Conservation (phyloP, 2,888 invertebrate genomes). For the Acrocera orbiculus region DNA sequence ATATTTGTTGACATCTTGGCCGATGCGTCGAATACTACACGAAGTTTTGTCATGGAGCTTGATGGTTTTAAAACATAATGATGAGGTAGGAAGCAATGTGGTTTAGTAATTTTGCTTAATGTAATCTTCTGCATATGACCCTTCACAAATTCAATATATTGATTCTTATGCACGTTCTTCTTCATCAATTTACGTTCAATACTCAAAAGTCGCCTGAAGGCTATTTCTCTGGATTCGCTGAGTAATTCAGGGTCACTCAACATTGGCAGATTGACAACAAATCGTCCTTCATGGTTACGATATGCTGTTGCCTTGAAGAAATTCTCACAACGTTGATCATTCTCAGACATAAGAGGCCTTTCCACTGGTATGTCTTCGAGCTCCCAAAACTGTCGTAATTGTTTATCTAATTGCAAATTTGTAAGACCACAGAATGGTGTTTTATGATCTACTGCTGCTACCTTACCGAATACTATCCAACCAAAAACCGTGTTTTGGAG, state of each 20-base stretch:
- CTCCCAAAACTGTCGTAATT: neutral
- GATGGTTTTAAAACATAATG: neutral
- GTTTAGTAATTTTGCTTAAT: neutral
- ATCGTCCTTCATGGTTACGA: slow-evolving; percentile 9
- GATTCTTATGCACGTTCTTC: slow-evolving; percentile 2
- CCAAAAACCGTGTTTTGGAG: no score
- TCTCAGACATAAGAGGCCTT: slow-evolving; percentile 2
- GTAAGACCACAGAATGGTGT: neutral
- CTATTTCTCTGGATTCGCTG: slow-evolving; percentile 2
- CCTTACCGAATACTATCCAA: no score
- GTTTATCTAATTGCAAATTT: neutral
- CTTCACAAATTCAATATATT: neutral
- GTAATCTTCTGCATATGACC: neutral
- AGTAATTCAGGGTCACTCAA: slow-evolving; percentile 5
- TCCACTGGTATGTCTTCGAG: neutral
- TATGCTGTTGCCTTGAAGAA: slow-evolving; percentile 11
- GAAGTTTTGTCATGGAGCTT: neutral
- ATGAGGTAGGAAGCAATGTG: neutral
- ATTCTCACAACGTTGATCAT: slow-evolving; percentile 12
- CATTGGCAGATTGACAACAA: slow-evolving; percentile 12
- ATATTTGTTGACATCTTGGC: no score
- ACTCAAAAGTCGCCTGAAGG: slow-evolving; percentile 10
- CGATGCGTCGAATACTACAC: neutral
- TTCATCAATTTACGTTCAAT: slow-evolving; percentile 12
- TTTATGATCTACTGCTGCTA: no score